A percentile compares a stretch with the other conserved stretches of the same genome.
Evolutionary conservation across 1,140 invertebrate genomes (phyloP).

Genomic region (Drosophila neocordata): DNA sequence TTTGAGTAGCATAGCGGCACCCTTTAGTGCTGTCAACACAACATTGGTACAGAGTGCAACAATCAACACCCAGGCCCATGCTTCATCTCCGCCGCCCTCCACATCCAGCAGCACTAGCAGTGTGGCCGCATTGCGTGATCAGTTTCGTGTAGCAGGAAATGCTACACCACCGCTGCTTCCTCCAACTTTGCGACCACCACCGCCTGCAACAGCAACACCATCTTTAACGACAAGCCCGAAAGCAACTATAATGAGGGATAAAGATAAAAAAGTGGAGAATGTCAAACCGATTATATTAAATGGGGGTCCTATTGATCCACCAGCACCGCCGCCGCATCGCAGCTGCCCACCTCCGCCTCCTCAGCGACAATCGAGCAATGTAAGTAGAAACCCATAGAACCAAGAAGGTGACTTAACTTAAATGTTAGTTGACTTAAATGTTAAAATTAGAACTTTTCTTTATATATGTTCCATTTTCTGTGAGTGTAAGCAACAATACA

Average conservation of each 20-base stretch:
- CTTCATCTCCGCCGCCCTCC: conserved; percentile 63
- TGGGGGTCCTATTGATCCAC: conserved; percentile 74
- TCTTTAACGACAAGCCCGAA: conserved; percentile 53
- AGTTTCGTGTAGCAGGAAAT: conserved; percentile 56
- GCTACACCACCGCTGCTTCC: conserved; percentile 45
- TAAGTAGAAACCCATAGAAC: conserved; percentile 52
- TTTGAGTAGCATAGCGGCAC: conserved; percentile 55
- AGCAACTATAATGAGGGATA: conserved; percentile 45
- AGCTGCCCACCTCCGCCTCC: conserved; percentile 79
- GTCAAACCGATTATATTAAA: conserved; percentile 75
- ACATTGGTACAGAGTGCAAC: conserved; percentile 58
- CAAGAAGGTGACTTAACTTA: not conserved
- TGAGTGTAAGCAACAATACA: no score
- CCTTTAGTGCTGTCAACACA: conserved; percentile 67
- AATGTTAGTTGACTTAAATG: not conserved
- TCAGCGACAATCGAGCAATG: conserved; percentile 76
- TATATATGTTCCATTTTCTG: not conserved
- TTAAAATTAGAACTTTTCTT: not conserved
- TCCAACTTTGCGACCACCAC: conserved; percentile 41
- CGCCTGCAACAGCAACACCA: conserved; percentile 32
- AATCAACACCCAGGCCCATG: conserved; percentile 42
- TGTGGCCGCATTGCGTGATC: conserved; percentile 72
- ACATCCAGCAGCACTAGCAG: conserved; percentile 70
- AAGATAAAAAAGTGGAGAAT: conserved; percentile 37
- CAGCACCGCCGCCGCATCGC: conserved; percentile 78